Evolutionary conservation across 2,888 invertebrate species (phyloP).

Genomic region (Hyppa rectilinea): DNA sequence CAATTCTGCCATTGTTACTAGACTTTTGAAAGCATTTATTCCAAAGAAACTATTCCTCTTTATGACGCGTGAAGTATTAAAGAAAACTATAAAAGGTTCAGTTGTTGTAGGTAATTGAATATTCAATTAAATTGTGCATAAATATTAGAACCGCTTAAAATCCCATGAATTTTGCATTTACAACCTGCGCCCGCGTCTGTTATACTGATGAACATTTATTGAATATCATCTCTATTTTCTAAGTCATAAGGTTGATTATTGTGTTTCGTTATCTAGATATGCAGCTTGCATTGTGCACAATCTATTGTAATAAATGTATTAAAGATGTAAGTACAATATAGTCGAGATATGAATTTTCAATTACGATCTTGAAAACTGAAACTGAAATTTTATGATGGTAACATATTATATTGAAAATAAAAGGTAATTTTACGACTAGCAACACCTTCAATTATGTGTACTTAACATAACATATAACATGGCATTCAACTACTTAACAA

Average conservation of each 20-base stretch:
- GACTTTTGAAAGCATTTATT: constrained; percentile 21
- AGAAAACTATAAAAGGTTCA: constrained; percentile 62
- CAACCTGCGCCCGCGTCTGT: constrained; percentile 40
- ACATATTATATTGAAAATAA: constrained; percentile 26
- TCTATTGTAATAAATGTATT: constrained; percentile 52
- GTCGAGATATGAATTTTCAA: constrained; percentile 37
- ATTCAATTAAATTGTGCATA: constrained; percentile 77
- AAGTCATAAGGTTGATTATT: constrained; percentile 14
- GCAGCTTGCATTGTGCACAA: constrained; percentile 38
- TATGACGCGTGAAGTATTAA: constrained; percentile 50
- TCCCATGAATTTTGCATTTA: constrained; percentile 62
- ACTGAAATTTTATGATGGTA: constrained; percentile 37
- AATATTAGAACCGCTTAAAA: constrained; percentile 72
- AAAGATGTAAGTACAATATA: constrained; percentile 64
- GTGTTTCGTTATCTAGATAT: background rate
- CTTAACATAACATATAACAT: background rate
- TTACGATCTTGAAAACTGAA: constrained; percentile 24
- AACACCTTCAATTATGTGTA: background rate
- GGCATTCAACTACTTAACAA: too few relatives aligned
- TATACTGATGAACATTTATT: constrained; percentile 29
- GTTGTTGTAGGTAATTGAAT: constrained; percentile 78
- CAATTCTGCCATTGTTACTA: constrained; percentile 8
- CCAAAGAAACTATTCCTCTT: constrained; percentile 27
- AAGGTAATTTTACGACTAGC: constrained; percentile 14
- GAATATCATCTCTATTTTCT: constrained; percentile 27